phyloP scores from a whole-genome alignment of 2,888 invertebrate species.

The Parascotia fuliginaria region DNA sequence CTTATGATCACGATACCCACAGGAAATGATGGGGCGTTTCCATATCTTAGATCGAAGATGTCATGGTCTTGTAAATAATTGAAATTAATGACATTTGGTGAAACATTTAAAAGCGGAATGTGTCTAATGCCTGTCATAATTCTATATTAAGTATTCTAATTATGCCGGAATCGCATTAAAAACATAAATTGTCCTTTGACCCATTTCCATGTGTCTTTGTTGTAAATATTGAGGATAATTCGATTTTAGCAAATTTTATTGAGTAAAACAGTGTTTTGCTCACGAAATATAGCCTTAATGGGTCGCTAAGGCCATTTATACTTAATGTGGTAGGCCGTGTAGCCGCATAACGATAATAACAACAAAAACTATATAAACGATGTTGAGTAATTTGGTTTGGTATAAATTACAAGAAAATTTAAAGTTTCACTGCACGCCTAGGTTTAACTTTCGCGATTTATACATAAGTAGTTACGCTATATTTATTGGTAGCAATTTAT shows the following conservation, averaged over 20 bases:
- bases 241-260: constrained; percentile 41
- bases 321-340: constrained; percentile 42
- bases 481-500: not conserved
- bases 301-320: constrained; percentile 36
- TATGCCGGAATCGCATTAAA: constrained; percentile 20
- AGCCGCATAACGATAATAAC: constrained; percentile 40
- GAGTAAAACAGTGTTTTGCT: constrained; percentile 36
- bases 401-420: constrained; percentile 6
- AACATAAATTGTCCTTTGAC: constrained; percentile 17
- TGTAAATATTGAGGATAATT: constrained; percentile 43
- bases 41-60: too few relatives aligned
- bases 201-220: constrained; percentile 26
- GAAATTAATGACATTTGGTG: too few relatives aligned
- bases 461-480: not conserved
- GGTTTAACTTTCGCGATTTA: not conserved
- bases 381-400: constrained; percentile 29
- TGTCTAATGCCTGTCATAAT: too few relatives aligned
- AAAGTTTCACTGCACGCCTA: constrained; percentile 6
- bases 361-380: constrained; percentile 35
- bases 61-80: too few relatives aligned
- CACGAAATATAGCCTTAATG: constrained; percentile 40
- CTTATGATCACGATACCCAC: too few relatives aligned
- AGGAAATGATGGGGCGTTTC: too few relatives aligned
- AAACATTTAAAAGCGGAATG: too few relatives aligned
- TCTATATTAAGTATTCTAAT: constrained; percentile 1